phyloP scores from a whole-genome alignment of 2,113 vertebrate species.

The Etheostoma cragini region DNA sequence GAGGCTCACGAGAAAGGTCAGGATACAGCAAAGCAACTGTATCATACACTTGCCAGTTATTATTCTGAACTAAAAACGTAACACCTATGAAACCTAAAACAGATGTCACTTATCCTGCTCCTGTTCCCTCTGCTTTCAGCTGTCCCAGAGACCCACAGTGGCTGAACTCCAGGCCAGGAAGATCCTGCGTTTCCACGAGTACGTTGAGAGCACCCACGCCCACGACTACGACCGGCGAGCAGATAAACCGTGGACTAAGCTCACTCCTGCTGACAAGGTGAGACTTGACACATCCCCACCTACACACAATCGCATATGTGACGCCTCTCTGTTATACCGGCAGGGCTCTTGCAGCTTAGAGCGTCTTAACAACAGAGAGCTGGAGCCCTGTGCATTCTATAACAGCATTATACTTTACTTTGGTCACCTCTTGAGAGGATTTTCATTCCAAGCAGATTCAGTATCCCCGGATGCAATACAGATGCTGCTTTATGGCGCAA shows the following conservation, averaged over 20 bases:
- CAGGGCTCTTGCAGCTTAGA: not conserved
- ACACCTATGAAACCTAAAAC: not conserved
- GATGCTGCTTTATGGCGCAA: not conserved
- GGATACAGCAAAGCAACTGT: not conserved
- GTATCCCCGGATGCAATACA: slow-evolving; percentile 34
- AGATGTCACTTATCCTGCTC: not conserved
- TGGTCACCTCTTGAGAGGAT: slow-evolving; percentile 42
- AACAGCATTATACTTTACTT: not conserved
- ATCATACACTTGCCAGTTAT: not conserved
- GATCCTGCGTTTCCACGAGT: slow-evolving; percentile 97
- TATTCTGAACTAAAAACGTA: not conserved
- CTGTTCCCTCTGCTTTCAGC: slow-evolving; percentile 75
- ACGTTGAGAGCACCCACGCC: slow-evolving; percentile 94
- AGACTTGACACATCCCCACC: not conserved
- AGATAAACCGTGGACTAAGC: slow-evolving; percentile 98
- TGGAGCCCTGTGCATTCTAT: not conserved
- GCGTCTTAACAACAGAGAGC: not conserved
- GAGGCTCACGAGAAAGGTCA: slow-evolving; percentile 96
- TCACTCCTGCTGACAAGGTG: slow-evolving; percentile 97
- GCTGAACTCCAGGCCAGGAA: slow-evolving; percentile 95
- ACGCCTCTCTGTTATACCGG: not conserved
- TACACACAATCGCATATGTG: no score
- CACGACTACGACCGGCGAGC: slow-evolving; percentile 96
- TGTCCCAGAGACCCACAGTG: slow-evolving; percentile 96
- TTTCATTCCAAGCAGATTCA: slow-evolving; percentile 58